Evolutionary conservation across 2,888 invertebrate genomes (phyloP), one percentile per base, ranked within the genome.

Genomic region (Malacosoma neustria): DNA sequence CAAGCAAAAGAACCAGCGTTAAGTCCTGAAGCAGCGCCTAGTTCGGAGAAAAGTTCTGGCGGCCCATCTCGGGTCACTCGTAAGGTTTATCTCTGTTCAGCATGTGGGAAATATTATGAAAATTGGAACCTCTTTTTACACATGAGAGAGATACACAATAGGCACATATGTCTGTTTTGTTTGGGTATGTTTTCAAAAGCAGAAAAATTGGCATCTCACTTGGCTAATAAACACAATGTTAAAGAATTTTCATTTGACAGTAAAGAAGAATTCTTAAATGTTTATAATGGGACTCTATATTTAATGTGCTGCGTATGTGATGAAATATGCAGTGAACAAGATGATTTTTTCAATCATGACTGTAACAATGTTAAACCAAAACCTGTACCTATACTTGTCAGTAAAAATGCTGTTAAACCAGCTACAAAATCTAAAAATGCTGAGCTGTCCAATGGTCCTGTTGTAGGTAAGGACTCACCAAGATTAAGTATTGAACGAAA

Each of bases 51-150:
- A 29, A 79, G 54, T 45, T 43, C 59, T 2, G 63, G 72, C 15
- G 80, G 75, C 9, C 79, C 76, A 14, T 90, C 91, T 34, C 87
- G 90, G 61, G 89, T 91, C 32, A 91, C 92, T n/a, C 84, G 92
- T 32, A 93, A 93, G 67, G 93, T 93, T 42, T 95, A 92, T 67
- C 76, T 94, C 36, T 95, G 95, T 67, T 92, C 93, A 9, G 92
- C 93, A 0, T 95, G 95, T 68, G 92, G 91, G 32, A 93, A 92
- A 7, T 94, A 94, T 60, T 94, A 93, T 76, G 93, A 94, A 72
- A 93, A 93, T 57, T 94, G 94, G 93, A 93, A 94, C 74, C 87
- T 95, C 41, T 95, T 94, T 65, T 72, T 93, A 33, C 95, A 95
- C 56, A 94, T 95, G 90, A 88, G 92, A 37, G 93, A 94, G 60